These are phyloP conservation scores for Brachionus sp. DNA, from an alignment of 1,140 invertebrate genomes.

Conservation along the genomic window DNA sequence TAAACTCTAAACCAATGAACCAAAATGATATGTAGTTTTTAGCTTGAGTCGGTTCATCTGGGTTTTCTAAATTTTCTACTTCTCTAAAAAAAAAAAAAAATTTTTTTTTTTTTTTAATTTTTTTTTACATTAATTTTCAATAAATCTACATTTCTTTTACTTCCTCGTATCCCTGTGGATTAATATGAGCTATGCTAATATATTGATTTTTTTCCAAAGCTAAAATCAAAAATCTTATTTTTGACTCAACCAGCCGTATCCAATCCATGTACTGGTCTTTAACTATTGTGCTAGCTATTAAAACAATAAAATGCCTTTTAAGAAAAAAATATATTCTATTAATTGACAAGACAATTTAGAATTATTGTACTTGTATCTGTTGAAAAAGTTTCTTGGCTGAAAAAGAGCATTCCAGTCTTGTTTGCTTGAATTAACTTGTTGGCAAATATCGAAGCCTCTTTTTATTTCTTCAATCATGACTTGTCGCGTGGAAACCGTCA, in stretches of 20 bases:
- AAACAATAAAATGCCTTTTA: conserved; percentile 63
- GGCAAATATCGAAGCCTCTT: conserved; percentile 67
- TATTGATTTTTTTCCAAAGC: conserved; percentile 84
- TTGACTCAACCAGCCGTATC: conserved; percentile 88
- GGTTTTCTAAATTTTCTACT: neutral
- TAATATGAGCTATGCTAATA: conserved; percentile 87
- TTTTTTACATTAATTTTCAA: neutral
- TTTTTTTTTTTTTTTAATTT: neutral
- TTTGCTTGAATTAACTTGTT: conserved; percentile 80
- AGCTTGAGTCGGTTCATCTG: neutral
- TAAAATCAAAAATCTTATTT: conserved; percentile 84
- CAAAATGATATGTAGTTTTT: conserved; percentile 31
- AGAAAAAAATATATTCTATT: neutral
- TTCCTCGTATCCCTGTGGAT: conserved; percentile 64
- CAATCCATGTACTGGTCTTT: conserved; percentile 83
- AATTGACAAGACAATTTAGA: neutral
- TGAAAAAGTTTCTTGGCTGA: conserved; percentile 88
- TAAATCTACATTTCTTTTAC: conserved; percentile 22
- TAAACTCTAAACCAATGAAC: conserved; percentile 41
- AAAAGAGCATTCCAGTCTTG: conserved; percentile 84
- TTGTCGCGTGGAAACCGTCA: conserved; percentile 82
- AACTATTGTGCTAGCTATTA: conserved; percentile 72
- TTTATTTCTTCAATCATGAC: conserved; percentile 90
- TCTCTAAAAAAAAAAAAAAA: neutral
- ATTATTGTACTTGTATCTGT: conserved; percentile 72